Conservation (phyloP, 2,113 vertebrate genomes). For the Leptodactylus fuscus region DNA sequence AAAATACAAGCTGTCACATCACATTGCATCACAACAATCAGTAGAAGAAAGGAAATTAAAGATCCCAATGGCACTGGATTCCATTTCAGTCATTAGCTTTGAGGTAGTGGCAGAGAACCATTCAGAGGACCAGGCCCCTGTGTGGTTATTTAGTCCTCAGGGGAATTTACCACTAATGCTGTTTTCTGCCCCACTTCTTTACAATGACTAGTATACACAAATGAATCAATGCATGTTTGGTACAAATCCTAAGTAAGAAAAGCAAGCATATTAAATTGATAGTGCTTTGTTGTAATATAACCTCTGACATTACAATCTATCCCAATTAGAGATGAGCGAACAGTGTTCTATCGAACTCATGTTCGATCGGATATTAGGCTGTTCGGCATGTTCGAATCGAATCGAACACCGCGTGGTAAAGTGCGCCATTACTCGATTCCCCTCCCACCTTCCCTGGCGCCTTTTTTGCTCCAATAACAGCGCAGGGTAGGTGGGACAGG, state of each 20-base stretch:
- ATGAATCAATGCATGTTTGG: conserved; percentile 68
- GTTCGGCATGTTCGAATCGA: no score
- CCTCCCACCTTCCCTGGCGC: no score
- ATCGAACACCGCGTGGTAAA: no score
- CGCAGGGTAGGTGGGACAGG: no score
- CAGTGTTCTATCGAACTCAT: no score
- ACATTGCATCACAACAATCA: conserved; percentile 72
- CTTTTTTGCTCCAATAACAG: no score
- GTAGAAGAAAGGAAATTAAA: conserved; percentile 82
- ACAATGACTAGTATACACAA: conserved; percentile 72
- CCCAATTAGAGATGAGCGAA: no score
- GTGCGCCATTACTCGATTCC: no score
- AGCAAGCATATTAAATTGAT: conserved; percentile 33
- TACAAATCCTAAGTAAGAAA: conserved; percentile 29
- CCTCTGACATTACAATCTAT: conserved; percentile 1
- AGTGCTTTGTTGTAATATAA: conserved; percentile 34
- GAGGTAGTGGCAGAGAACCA: conserved; percentile 72
- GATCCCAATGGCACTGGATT: conserved; percentile 78
- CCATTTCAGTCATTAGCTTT: conserved; percentile 78
- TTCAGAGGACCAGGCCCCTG: conserved; percentile 75
- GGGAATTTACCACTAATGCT: conserved; percentile 74
- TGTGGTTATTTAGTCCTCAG: conserved; percentile 70
- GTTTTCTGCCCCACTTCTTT: conserved; percentile 79
- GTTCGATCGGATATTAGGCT: no score
- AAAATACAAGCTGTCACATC: conserved; percentile 76